Conservation (phyloP, 1,140 invertebrate species). For the Stegodyphus dumicola region DNA sequence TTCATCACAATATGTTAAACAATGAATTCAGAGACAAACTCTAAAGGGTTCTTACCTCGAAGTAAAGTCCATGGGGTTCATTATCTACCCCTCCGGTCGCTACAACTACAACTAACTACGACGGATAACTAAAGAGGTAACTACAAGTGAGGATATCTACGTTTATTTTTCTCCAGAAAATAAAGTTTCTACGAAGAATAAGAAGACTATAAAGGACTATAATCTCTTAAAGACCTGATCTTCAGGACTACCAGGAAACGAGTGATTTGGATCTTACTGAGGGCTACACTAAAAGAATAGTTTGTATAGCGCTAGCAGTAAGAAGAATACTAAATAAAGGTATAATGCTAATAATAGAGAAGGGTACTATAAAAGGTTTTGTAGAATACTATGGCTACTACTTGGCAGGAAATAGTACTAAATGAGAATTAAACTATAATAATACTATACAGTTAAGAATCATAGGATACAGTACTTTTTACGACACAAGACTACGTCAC, state of each 20-base stretch:
- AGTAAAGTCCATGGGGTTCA: constrained; percentile 19
- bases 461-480: too few relatives aligned
- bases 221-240: not conserved
- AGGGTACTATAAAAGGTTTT: too few relatives aligned
- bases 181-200: constrained; percentile 21
- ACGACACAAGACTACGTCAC: too few relatives aligned
- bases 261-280: not conserved
- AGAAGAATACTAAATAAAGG: too few relatives aligned
- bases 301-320: too few relatives aligned
- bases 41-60: constrained; percentile 45
- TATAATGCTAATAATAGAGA: too few relatives aligned
- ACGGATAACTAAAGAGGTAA: constrained; percentile 44
- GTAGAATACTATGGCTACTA: too few relatives aligned
- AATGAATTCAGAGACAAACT: not conserved
- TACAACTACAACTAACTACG: constrained; percentile 49
- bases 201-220: not conserved
- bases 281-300: too few relatives aligned
- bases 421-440: too few relatives aligned
- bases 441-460: too few relatives aligned
- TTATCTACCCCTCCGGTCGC: constrained; percentile 3
- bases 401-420: too few relatives aligned
- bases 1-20: too few relatives aligned
- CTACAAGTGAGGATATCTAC: not conserved
- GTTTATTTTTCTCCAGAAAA: constrained; percentile 4
- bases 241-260: constrained; percentile 24